These are phyloP conservation scores for Trilocha varians DNA, from an alignment of 2,888 invertebrate genomes.

Conservation along the genomic window DNA sequence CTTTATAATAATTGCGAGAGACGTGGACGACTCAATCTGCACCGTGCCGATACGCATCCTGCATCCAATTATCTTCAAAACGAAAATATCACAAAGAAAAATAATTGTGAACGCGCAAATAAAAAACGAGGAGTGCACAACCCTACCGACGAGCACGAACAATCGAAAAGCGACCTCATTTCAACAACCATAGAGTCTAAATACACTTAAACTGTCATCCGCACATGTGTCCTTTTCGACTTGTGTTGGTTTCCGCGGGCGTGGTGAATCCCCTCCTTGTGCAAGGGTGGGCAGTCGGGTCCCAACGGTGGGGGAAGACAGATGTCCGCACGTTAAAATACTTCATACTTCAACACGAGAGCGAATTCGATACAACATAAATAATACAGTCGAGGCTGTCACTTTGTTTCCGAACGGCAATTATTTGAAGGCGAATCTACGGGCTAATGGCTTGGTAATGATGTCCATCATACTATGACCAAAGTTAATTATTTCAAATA, in stretches of 20 bases:
- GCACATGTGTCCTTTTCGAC: background rate
- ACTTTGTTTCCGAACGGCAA: constrained; percentile 15
- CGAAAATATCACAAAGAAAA: constrained; percentile 1
- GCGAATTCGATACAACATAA: constrained; percentile 58
- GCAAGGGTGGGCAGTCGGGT: constrained; percentile 50
- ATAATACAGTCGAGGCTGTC: constrained; percentile 31
- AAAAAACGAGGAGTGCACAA: constrained; percentile 39
- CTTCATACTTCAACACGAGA: constrained; percentile 60
- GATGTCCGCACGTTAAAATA: constrained; percentile 51
- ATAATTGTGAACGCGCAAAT: background rate
- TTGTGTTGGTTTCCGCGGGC: background rate
- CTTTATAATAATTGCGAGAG: constrained; percentile 67
- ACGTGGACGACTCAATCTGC: constrained; percentile 60
- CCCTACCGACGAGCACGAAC: constrained; percentile 26
- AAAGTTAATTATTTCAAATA: background rate
- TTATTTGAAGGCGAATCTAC: background rate
- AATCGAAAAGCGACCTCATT: constrained; percentile 8
- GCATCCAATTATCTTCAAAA: constrained; percentile 50
- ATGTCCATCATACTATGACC: background rate
- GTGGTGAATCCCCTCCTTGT: background rate
- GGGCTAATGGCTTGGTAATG: background rate
- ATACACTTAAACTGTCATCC: constrained; percentile 13
- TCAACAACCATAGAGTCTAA: constrained; percentile 12
- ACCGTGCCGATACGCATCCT: constrained; percentile 28
- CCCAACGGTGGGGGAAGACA: constrained; percentile 59